These are phyloP conservation scores for Arge pagana DNA, from an alignment of 2,888 invertebrate genomes.

Conservation along the genomic window DNA sequence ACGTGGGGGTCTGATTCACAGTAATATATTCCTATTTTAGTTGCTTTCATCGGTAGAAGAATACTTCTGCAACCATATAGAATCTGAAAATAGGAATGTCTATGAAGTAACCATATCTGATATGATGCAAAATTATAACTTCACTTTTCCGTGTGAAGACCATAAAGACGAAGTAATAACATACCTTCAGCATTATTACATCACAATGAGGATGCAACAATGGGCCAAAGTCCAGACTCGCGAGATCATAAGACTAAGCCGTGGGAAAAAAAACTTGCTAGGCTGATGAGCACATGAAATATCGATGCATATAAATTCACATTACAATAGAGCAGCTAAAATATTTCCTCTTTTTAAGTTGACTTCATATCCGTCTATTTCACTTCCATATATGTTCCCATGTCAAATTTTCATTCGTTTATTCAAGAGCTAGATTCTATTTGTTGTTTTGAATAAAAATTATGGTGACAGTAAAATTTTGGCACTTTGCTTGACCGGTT, in stretches of 20 bases:
- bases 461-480: too few relatives aligned
- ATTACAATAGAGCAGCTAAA: too few relatives aligned
- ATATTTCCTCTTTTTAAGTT: too few relatives aligned
- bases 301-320: too few relatives aligned
- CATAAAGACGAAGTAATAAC: conserved; percentile 4
- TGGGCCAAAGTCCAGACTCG: conserved; percentile 3
- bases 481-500: too few relatives aligned
- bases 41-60: too few relatives aligned
- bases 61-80: not conserved
- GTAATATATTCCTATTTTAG: not conserved
- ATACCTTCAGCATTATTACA: not conserved
- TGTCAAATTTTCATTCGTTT: too few relatives aligned
- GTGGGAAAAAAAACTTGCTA: conserved; percentile 1
- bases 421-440: too few relatives aligned
- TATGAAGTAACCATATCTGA: conserved; percentile 6
- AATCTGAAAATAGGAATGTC: not conserved
- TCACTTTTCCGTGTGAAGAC: not conserved
- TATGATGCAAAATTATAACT: not conserved
- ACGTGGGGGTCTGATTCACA: not conserved
- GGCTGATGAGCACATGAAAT: too few relatives aligned
- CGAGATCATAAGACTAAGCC: not conserved
- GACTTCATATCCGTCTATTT: too few relatives aligned
- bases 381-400: too few relatives aligned
- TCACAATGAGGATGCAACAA: conserved; percentile 6
- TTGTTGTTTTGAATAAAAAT: too few relatives aligned